Percentiles rank a stretch among this genome's conserved stretches.
These are phyloP conservation scores for Bombus affinis DNA, from an alignment of 1,140 invertebrate genomes.

Conservation along the genomic window DNA sequence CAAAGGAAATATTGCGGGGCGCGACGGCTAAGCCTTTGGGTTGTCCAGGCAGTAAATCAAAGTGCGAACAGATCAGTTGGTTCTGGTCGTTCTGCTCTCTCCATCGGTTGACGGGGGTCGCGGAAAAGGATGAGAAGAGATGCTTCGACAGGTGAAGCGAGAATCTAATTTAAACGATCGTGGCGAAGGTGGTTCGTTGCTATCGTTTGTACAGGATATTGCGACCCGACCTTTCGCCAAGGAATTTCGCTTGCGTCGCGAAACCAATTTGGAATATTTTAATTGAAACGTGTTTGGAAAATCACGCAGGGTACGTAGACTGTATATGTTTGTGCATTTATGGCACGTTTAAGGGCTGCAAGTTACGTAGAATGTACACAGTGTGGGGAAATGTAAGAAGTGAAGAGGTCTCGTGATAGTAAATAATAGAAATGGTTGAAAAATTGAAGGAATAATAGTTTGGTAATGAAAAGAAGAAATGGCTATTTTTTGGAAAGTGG, in stretches of 20 bases:
- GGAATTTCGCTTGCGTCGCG: neutral
- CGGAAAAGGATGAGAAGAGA: conserved; percentile 19
- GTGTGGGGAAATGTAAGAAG: no score
- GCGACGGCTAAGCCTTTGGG: conserved; percentile 74
- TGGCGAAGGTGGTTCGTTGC: conserved; percentile 5
- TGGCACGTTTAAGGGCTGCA: neutral
- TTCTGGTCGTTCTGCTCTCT: neutral
- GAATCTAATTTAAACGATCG: conserved; percentile 35
- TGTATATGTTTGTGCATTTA: neutral
- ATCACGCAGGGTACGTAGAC: fast-evolving
- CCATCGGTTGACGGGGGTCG: no score
- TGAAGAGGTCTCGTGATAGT: no score
- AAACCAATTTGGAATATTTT: conserved; percentile 4
- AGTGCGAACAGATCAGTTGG: conserved; percentile 49
- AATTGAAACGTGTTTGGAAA: conserved; percentile 13
- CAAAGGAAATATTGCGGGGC: conserved; percentile 48
- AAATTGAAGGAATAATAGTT: fast-evolving
- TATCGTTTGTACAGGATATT: conserved; percentile 22
- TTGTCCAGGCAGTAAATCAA: conserved; percentile 78
- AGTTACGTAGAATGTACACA: no score
- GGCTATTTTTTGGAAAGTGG: no score
- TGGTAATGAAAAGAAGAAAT: no score
- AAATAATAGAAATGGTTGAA: no score
- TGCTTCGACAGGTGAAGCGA: conserved; percentile 42
- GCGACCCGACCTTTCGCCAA: neutral